These are phyloP conservation scores for Panurus biarmicus DNA, from an alignment of 2,113 vertebrate genomes.

Conservation along the genomic window DNA sequence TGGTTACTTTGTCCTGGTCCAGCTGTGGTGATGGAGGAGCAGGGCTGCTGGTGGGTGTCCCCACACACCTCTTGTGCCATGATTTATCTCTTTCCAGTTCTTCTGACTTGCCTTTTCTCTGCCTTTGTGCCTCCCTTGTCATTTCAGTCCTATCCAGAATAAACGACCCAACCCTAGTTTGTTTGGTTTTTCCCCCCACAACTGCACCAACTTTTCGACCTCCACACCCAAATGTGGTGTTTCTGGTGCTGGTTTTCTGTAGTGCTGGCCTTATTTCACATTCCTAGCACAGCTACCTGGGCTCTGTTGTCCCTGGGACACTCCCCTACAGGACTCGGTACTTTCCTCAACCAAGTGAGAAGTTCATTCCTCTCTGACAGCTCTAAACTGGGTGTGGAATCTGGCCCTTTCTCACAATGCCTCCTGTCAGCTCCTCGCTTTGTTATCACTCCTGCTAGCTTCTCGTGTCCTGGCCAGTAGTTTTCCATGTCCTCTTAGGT, in stretches of 20 bases:
- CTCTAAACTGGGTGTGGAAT: rapidly evolving
- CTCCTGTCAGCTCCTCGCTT: not conserved
- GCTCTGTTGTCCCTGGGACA: not conserved
- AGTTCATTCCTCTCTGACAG: not conserved
- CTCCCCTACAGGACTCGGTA: not conserved
- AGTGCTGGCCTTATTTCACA: not conserved
- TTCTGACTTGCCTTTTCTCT: not conserved
- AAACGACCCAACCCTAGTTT: not conserved
- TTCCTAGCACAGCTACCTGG: not conserved
- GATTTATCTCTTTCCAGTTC: not conserved
- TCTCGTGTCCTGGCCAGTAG: not conserved
- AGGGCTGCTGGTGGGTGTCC: not conserved
- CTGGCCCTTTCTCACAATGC: not conserved
- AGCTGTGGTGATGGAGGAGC: not conserved
- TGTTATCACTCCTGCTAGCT: not conserved
- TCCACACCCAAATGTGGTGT: not conserved
- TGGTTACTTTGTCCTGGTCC: not conserved
- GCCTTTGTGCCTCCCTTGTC: not conserved
- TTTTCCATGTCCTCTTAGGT: not conserved
- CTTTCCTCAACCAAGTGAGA: not conserved
- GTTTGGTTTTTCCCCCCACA: rapidly evolving
- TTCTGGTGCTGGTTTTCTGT: not conserved
- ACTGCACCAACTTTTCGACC: not conserved
- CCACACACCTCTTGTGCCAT: too few relatives aligned
- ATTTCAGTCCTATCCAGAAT: not conserved